phyloP scores from a whole-genome alignment of 2,797 vertebrate species.

The Mus minutoides region DNA sequence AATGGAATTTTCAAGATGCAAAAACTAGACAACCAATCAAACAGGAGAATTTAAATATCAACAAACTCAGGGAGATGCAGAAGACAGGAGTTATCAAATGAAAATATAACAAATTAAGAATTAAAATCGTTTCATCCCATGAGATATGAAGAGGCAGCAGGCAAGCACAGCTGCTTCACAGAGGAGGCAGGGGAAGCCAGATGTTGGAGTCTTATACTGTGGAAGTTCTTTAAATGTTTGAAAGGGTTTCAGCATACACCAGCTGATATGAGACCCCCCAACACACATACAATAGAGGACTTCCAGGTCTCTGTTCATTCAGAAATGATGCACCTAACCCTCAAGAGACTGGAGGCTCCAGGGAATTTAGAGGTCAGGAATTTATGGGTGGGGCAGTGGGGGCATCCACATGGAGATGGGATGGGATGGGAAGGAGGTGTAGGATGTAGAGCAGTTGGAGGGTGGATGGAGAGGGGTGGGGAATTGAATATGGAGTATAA shows the following conservation, averaged over 20 bases:
- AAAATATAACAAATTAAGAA: conserved; percentile 41
- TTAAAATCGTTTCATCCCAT: neutral
- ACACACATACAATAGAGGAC: no score
- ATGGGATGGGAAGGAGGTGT: no score
- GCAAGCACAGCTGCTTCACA: neutral
- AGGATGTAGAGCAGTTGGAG: no score
- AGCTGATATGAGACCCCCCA: no score
- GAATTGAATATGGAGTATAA: no score
- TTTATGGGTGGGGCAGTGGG: no score
- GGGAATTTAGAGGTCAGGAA: no score
- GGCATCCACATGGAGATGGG: no score
- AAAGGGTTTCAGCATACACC: neutral
- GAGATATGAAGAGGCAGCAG: neutral
- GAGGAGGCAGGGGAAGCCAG: neutral
- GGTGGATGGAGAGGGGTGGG: no score
- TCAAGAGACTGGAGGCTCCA: no score
- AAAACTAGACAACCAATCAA: neutral
- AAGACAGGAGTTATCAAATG: neutral
- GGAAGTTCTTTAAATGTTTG: neutral
- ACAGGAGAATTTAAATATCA: neutral
- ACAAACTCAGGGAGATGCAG: neutral
- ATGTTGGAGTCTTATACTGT: neutral
- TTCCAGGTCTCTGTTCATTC: no score
- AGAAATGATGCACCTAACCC: no score
- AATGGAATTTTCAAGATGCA: neutral